Base-by-base conservation (phyloP, 1,140 invertebrate genomes). In the Megalonaias nervosa region DNA sequence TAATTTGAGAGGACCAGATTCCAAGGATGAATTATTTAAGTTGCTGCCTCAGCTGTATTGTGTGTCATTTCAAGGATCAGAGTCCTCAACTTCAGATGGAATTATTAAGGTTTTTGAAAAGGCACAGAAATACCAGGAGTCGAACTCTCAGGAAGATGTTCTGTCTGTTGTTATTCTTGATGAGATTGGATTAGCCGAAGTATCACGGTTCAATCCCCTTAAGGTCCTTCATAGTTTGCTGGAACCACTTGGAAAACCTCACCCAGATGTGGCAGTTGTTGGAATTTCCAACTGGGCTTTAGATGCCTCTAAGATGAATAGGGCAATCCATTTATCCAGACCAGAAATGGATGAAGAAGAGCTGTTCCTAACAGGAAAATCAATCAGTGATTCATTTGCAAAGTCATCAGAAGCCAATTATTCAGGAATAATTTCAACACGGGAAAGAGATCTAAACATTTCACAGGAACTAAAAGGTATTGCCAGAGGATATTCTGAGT, bases 221-320 rank as follows among this genome's bases (percentile, higher is more conserved):
- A 84, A 82, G 64, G 81, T 81, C 31, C 72, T 85, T 3, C 84
- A 85, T 58, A 77, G 66, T 65, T 57, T 85, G n/a, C 59, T 86
- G n/a, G 84, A 86, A 71, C 67, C 77, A 19, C 83, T 66, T 38
- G 72, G 68, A 13, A 73, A 64, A 67, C 26, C 23, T 14, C n/a
- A 60, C 9, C 75, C 75, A 70, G 73, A 80, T 72, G 81, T 85
- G 38, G 84, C 84, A 64, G 79, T 86, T 65, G 80, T 87, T 64
- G 85, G 85, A 5, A 83, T 87, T 5, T 86, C 84, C n/a, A 87
- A 87, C 62, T 87, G 85, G 85, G 74, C 84, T 38, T 67, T 87
- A 16, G 85, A 87, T 81, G 81, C 84, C 14, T 84, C 85, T n/a
- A n/a, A n/a, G n/a, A n/a, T n/a, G n/a, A n/a, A n/a, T n/a, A n/a